Evolutionary conservation across 2,113 vertebrate genomes (phyloP).

Genomic region (Toxotes chatareus): DNA sequence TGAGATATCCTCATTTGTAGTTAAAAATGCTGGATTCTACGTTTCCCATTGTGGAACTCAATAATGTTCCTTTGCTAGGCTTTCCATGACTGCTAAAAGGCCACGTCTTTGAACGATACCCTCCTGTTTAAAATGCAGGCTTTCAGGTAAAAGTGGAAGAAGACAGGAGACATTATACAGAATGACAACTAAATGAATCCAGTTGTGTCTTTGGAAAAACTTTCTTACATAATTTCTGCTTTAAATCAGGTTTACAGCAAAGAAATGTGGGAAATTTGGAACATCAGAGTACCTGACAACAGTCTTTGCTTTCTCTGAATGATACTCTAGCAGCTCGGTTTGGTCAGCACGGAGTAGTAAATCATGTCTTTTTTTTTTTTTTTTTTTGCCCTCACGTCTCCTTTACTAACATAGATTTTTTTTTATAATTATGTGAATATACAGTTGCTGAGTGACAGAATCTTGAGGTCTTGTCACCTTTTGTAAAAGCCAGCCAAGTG

Average conservation of each 20-base stretch:
- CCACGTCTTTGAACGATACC: not conserved
- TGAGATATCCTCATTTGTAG: no score
- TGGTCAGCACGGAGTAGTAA: not conserved
- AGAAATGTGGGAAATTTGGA: not conserved
- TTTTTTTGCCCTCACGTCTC: no score
- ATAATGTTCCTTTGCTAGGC: not conserved
- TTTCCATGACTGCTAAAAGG: not conserved
- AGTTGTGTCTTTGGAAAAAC: no score
- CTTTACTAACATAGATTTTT: not conserved
- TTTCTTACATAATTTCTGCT: not conserved
- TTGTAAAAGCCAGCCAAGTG: conserved; percentile 1
- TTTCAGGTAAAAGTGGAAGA: not conserved
- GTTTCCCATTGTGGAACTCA: not conserved
- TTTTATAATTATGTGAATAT: not conserved
- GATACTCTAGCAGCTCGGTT: not conserved
- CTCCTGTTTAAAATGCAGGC: not conserved
- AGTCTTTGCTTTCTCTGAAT: not conserved
- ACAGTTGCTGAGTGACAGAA: conserved; percentile 15
- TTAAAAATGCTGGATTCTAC: not conserved
- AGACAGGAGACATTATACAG: not conserved
- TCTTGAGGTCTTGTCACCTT: not conserved
- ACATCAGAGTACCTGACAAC: not conserved
- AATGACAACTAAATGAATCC: no score
- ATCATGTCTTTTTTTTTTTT: not conserved
- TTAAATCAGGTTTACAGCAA: not conserved